Conservation (phyloP, 2,113 vertebrate genomes). For the Oceanodroma tethys region DNA sequence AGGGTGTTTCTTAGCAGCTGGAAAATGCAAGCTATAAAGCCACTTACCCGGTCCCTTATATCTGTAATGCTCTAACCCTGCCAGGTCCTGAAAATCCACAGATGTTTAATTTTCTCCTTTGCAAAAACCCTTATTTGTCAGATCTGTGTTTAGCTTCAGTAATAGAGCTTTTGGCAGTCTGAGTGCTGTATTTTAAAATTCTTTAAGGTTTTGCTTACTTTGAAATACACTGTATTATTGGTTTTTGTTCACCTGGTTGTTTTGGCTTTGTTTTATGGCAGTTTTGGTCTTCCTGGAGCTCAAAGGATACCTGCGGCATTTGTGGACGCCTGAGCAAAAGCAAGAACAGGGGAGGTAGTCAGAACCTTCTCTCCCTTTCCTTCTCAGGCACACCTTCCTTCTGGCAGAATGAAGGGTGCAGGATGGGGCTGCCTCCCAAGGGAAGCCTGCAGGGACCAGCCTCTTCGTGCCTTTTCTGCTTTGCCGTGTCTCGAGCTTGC, state of each 20-base stretch:
- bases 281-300: neutral
- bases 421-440: neutral
- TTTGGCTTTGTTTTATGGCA: neutral
- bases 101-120: neutral
- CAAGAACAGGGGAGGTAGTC: neutral
- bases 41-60: neutral
- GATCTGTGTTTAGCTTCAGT: neutral
- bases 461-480: neutral
- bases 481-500: neutral
- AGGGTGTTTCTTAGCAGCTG: neutral
- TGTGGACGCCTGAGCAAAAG: neutral
- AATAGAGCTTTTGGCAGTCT: neutral
- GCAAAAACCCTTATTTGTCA: neutral
- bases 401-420: fast-evolving
- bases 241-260: neutral
- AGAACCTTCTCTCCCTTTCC: neutral
- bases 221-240: fast-evolving
- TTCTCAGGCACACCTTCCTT: neutral
- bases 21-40: neutral
- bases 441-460: neutral
- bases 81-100: neutral
- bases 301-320: neutral
- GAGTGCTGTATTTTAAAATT: neutral
- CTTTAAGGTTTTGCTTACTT: neutral
- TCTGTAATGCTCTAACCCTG: neutral